phyloP scores from a whole-genome alignment of 2,888 invertebrate species.

The Polydrusus cervinus region DNA sequence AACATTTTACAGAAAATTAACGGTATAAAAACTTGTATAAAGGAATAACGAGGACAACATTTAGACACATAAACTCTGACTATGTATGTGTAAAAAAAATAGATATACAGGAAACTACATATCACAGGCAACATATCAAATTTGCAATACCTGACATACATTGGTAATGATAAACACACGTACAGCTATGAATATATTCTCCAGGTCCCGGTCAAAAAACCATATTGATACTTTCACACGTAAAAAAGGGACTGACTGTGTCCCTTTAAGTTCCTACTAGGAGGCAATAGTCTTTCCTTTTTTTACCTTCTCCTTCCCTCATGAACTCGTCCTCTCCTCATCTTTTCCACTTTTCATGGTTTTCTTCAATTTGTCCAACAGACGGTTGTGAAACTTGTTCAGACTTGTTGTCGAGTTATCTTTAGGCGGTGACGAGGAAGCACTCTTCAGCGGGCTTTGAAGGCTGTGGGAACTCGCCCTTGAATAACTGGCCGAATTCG shows the following conservation, averaged over 20 bases:
- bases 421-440: conserved; percentile 79
- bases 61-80: conserved; percentile 10
- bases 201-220: conserved; percentile 48
- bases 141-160: conserved; percentile 60
- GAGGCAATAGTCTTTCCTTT: conserved; percentile 40
- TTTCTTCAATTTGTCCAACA: conserved; percentile 85
- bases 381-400: conserved; percentile 86
- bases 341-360: conserved; percentile 78
- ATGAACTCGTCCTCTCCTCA: conserved; percentile 73
- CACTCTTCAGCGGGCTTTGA: conserved; percentile 80
- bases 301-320: conserved; percentile 63
- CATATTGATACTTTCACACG: background rate
- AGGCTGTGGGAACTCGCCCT: conserved; percentile 77
- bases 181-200: conserved; percentile 35
- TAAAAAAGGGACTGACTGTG: conserved; percentile 14
- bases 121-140: conserved; percentile 66
- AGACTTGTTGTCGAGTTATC: conserved; percentile 76
- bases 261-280: conserved; percentile 38
- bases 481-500: conserved; percentile 70
- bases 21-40: background rate
- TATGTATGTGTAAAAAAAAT: conserved; percentile 20
- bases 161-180: conserved; percentile 20
- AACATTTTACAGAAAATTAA: background rate
- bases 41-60: background rate
- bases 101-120: conserved; percentile 56